Evolutionary conservation across 2,113 vertebrate genomes (phyloP).

Genomic region (Hyperopisus bebe): DNA sequence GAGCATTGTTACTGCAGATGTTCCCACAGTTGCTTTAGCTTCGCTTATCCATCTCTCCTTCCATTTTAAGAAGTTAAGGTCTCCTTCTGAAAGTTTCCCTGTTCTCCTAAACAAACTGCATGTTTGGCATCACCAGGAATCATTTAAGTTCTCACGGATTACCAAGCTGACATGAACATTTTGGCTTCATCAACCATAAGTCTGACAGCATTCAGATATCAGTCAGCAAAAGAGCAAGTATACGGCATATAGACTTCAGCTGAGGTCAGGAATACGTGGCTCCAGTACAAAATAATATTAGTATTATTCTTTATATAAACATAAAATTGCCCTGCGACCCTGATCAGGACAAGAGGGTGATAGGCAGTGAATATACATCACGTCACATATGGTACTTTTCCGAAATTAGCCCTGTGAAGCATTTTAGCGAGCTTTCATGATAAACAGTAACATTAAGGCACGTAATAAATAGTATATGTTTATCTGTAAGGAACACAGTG

Average conservation of each 20-base stretch:
- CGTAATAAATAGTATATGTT: background rate
- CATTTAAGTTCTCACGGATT: background rate
- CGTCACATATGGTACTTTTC: background rate
- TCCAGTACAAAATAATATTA: background rate
- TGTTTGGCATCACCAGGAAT: background rate
- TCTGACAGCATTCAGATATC: background rate
- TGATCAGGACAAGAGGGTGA: background rate
- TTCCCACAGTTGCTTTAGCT: conserved; percentile 43
- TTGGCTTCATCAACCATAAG: background rate
- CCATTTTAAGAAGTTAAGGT: conserved; percentile 43
- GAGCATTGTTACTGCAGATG: conserved; percentile 42
- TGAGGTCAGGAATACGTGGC: background rate
- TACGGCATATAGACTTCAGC: background rate
- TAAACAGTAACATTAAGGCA: background rate
- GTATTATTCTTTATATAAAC: background rate
- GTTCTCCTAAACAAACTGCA: conserved; percentile 27
- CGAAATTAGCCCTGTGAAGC: background rate
- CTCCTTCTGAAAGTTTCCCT: conserved; percentile 41
- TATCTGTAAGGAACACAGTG: background rate
- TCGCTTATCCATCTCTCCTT: conserved; percentile 24
- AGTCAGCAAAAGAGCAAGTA: background rate
- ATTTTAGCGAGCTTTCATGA: background rate
- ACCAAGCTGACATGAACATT: background rate
- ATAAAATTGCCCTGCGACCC: background rate
- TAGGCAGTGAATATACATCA: background rate